phyloP scores from a whole-genome alignment of 2,888 invertebrate species.

The Rhimphoctona megacephalus region DNA sequence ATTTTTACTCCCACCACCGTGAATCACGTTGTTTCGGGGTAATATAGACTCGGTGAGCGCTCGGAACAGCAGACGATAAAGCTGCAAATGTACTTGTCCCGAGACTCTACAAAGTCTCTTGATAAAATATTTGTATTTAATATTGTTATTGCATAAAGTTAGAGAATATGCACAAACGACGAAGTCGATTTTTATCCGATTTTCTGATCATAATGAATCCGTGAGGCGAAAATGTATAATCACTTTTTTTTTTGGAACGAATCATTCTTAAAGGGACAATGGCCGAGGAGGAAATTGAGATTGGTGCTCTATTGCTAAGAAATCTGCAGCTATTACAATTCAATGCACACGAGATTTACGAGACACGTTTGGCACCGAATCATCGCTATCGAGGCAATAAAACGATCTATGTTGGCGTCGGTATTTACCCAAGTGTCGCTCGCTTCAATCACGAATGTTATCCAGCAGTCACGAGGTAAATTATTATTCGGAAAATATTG shows the following conservation, averaged over 20 bases:
- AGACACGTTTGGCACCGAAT: conserved; percentile 87
- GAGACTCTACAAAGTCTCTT: no score
- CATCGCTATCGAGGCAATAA: conserved; percentile 86
- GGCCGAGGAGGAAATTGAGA: conserved; percentile 86
- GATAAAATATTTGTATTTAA: no score
- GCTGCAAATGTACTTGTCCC: no score
- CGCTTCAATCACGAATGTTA: conserved; percentile 95
- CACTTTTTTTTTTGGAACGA: background rate
- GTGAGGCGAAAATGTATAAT: background rate
- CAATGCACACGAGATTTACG: conserved; percentile 94
- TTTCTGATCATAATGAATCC: background rate
- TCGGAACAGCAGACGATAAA: no score
- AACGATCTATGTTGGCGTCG: conserved; percentile 88
- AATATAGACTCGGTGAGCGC: no score
- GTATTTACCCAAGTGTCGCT: conserved; percentile 91
- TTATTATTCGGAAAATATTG: no score
- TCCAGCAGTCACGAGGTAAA: conserved; percentile 89
- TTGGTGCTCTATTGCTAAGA: conserved; percentile 89
- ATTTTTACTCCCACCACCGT: no score
- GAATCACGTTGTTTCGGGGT: no score
- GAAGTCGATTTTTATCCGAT: background rate
- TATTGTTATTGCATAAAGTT: no score
- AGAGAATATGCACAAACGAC: no score
- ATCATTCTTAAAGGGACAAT: conserved; percentile 80
- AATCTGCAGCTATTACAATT: conserved; percentile 92